Conservation (phyloP, 2,797 vertebrate species). For the Sebastes goodei region DNA sequence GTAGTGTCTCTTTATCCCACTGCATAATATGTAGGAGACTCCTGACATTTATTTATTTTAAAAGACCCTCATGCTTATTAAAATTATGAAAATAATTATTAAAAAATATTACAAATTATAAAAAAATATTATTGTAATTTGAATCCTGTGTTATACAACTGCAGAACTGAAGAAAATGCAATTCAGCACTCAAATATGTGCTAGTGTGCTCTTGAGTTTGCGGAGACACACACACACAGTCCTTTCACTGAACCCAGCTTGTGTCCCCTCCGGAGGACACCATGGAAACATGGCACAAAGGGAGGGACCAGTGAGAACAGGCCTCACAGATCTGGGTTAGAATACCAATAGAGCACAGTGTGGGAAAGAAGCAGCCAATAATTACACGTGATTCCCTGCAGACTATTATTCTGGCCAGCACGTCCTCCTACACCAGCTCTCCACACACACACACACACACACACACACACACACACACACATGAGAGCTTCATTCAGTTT, state of each 20-base stretch:
- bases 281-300: slow-evolving; percentile 64
- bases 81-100: background rate
- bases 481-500: background rate
- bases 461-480: too few relatives aligned
- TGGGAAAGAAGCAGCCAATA: slow-evolving; percentile 48
- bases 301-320: slow-evolving; percentile 19
- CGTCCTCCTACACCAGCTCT: background rate
- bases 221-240: background rate
- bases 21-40: too few relatives aligned
- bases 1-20: too few relatives aligned
- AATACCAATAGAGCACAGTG: slow-evolving; percentile 58
- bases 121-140: background rate
- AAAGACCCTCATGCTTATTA: background rate
- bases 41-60: background rate
- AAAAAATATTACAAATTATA: too few relatives aligned
- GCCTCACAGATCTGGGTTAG: slow-evolving; percentile 32
- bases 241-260: slow-evolving; percentile 18
- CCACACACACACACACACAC: background rate
- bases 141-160: background rate
- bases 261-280: slow-evolving; percentile 26
- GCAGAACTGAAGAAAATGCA: background rate
- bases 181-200: background rate
- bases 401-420: slow-evolving; percentile 14
- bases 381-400: slow-evolving; percentile 24
- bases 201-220: background rate